Conservation (phyloP, 1,140 invertebrate genomes). For the Drosophila setifemur region DNA sequence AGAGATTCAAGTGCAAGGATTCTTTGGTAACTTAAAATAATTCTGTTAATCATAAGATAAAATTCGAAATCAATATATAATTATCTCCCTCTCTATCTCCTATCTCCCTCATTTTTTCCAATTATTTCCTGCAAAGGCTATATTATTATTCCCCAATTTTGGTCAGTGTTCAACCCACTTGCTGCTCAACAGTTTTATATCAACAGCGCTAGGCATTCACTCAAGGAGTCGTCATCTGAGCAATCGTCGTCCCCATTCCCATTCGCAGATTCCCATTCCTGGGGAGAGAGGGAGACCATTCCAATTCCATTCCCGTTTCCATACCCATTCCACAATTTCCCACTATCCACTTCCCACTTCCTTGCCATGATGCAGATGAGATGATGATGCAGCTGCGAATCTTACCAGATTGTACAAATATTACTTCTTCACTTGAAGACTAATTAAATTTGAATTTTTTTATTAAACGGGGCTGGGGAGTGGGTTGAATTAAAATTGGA, state of each 20-base stretch:
- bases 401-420: conserved; percentile 75
- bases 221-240: conserved; percentile 34
- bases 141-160: neutral
- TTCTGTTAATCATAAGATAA: too few species aligned
- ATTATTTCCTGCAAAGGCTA: too few species aligned
- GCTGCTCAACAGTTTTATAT: conserved; percentile 31
- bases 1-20: too few species aligned
- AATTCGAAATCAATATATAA: too few species aligned
- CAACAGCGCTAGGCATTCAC: conserved; percentile 38
- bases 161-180: conserved; percentile 24
- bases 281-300: too few species aligned
- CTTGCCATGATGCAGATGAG: conserved; percentile 38
- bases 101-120: too few species aligned
- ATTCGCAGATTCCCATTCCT: too few species aligned
- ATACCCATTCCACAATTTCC: conserved; percentile 20
- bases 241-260: conserved; percentile 13
- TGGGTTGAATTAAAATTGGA: conserved; percentile 8
- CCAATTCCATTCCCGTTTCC: neutral
- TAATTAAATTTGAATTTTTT: conserved; percentile 79
- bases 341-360: conserved; percentile 62
- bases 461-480: conserved; percentile 54
- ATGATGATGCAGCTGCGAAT: conserved; percentile 65
- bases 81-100: too few species aligned
- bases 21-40: too few species aligned
- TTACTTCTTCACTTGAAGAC: conserved; percentile 79